These are phyloP conservation scores for Coryphaenoides rupestris DNA, from an alignment of 2,113 vertebrate genomes.

Conservation along the genomic window DNA sequence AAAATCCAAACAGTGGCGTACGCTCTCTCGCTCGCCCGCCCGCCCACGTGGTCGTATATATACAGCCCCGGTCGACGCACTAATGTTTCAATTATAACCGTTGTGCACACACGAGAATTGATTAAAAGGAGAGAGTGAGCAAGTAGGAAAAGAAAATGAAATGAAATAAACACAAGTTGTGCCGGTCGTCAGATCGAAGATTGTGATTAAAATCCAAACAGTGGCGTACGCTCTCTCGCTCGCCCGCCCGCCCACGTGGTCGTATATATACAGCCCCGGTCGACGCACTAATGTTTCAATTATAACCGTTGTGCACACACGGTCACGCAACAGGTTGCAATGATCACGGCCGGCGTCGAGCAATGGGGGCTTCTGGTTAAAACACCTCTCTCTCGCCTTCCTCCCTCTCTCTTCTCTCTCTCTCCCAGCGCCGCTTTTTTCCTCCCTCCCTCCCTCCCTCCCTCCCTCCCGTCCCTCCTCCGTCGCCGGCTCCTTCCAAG, in stretches of 20 bases:
- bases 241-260: slow-evolving; percentile 52
- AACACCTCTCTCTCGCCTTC: slow-evolving; percentile 15
- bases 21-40: slow-evolving; percentile 30
- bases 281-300: slow-evolving; percentile 70
- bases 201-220: slow-evolving; percentile 56
- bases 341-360: slow-evolving; percentile 59
- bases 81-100: slow-evolving; percentile 70
- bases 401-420: neutral
- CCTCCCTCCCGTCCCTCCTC: neutral
- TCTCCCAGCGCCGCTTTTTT: too few relatives aligned
- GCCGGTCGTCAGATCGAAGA: slow-evolving; percentile 31
- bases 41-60: slow-evolving; percentile 53
- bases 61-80: slow-evolving; percentile 51
- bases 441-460: too few relatives aligned
- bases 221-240: slow-evolving; percentile 28
- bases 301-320: slow-evolving; percentile 53
- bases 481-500: slow-evolving; percentile 6
- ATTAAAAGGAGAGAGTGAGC: neutral
- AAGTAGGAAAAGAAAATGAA: neutral
- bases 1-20: slow-evolving; percentile 46
- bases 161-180: slow-evolving; percentile 25
- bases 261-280: slow-evolving; percentile 51
- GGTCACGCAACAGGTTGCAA: slow-evolving; percentile 45
- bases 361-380: slow-evolving; percentile 64
- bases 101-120: slow-evolving; percentile 28